These are phyloP conservation scores for Sylvietta virens DNA, from an alignment of 2,113 vertebrate species.

Conservation along the genomic window DNA sequence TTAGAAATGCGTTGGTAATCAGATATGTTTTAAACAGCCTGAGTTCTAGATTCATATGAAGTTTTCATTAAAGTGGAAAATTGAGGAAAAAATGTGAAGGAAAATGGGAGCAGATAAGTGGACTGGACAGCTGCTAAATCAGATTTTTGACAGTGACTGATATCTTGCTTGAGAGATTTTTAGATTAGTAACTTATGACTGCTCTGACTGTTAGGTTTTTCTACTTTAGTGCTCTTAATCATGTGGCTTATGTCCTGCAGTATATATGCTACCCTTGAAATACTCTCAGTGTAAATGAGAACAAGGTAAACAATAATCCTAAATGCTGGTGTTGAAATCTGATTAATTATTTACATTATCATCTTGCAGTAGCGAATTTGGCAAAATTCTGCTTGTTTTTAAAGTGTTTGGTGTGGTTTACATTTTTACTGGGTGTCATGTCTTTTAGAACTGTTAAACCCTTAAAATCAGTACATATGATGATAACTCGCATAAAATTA, in stretches of 20 bases:
- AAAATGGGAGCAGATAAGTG: neutral
- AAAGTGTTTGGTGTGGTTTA: neutral
- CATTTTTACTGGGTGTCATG: neutral
- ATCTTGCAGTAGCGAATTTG: neutral
- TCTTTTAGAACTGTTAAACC: neutral
- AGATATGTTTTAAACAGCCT: neutral
- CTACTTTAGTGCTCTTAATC: neutral
- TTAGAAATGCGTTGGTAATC: neutral
- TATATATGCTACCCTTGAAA: neutral
- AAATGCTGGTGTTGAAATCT: neutral
- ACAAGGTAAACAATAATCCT: neutral
- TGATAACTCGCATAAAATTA: neutral
- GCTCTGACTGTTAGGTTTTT: neutral
- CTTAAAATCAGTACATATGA: neutral
- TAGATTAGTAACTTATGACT: neutral
- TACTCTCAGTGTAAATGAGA: neutral
- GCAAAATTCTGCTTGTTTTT: neutral
- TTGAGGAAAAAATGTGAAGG: neutral
- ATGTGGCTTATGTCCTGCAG: neutral
- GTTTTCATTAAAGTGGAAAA: conserved; percentile 20
- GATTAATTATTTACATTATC: neutral
- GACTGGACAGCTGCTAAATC: neutral
- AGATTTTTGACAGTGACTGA: neutral
- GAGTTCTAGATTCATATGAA: neutral
- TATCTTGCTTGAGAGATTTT: neutral